Percentiles rank a stretch among this genome's conserved stretches.
Conservation (phyloP, 2,113 vertebrate species). For the Triplophysa siluroides region DNA sequence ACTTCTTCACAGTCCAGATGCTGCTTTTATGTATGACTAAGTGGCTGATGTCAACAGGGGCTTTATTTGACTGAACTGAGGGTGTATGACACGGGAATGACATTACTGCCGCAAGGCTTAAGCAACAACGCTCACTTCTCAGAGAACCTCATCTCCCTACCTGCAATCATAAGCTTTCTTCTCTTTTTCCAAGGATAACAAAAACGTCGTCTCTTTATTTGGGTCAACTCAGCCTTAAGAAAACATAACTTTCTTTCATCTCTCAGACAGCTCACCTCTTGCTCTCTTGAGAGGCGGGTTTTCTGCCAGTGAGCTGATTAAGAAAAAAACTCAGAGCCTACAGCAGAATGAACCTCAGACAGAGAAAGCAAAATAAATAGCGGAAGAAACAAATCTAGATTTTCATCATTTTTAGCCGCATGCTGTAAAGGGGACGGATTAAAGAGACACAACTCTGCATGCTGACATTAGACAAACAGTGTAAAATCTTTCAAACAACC, state of each 20-base stretch:
- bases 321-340: conserved; percentile 8
- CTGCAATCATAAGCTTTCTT: too few species aligned
- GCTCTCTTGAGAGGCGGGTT: conserved; percentile 12
- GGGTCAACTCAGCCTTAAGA: conserved; percentile 31
- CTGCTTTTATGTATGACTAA: conserved; percentile 3
- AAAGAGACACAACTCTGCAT: too few species aligned
- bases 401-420: too few species aligned
- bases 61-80: not conserved
- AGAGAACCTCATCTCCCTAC: too few species aligned
- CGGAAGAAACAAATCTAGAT: not conserved
- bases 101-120: not conserved
- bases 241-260: conserved; percentile 47
- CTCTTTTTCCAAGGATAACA: not conserved
- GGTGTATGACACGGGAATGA: conserved; percentile 12
- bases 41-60: not conserved
- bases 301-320: conserved; percentile 31
- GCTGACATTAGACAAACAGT: too few species aligned
- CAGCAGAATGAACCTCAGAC: conserved; percentile 7
- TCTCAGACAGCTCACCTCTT: conserved; percentile 25
- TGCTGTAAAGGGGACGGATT: too few species aligned
- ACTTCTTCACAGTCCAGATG: not conserved
- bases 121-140: conserved; percentile 1
- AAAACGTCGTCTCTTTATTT: conserved; percentile 1
- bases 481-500: too few species aligned
- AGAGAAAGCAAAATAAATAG: not conserved